Evolutionary conservation across 2,113 vertebrate genomes (phyloP).

Genomic region (Opisthocomus hoazin): DNA sequence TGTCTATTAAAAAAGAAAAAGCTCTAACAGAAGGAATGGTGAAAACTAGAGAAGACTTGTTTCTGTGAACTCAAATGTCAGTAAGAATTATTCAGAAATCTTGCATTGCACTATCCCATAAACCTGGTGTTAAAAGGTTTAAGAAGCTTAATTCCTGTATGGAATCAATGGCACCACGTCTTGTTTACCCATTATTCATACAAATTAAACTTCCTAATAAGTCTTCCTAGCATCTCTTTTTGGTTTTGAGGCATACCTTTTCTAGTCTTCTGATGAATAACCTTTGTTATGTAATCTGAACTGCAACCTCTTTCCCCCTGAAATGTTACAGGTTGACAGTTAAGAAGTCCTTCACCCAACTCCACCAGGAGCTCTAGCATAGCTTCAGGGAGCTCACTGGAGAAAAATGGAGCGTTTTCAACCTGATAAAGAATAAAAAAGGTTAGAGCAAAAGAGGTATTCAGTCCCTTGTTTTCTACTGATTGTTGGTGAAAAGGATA

Average conservation of each 20-base stretch:
- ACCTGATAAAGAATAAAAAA: background rate
- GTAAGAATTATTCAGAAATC: background rate
- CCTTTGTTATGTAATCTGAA: background rate
- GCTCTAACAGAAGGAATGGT: background rate
- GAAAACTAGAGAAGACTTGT: background rate
- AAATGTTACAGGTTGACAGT: background rate
- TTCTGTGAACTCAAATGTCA: background rate
- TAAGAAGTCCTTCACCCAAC: background rate
- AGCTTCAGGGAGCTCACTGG: accelerated
- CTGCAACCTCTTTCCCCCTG: background rate
- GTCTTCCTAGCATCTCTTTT: background rate
- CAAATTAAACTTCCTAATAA: background rate
- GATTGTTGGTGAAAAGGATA: background rate
- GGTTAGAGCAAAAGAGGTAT: background rate
- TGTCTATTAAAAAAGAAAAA: background rate
- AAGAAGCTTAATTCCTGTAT: background rate
- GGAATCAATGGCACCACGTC: background rate
- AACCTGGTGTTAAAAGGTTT: background rate
- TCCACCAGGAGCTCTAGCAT: background rate
- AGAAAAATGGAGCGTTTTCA: background rate
- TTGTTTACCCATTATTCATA: background rate
- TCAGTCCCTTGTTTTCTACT: background rate
- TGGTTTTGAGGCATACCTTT: background rate
- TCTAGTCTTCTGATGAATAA: background rate
- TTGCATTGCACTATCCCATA: background rate